Percentiles rank a stretch among this genome's conserved stretches.
Evolutionary conservation across 2,113 vertebrate genomes (phyloP).

Genomic region (Brevimyrus niger): DNA sequence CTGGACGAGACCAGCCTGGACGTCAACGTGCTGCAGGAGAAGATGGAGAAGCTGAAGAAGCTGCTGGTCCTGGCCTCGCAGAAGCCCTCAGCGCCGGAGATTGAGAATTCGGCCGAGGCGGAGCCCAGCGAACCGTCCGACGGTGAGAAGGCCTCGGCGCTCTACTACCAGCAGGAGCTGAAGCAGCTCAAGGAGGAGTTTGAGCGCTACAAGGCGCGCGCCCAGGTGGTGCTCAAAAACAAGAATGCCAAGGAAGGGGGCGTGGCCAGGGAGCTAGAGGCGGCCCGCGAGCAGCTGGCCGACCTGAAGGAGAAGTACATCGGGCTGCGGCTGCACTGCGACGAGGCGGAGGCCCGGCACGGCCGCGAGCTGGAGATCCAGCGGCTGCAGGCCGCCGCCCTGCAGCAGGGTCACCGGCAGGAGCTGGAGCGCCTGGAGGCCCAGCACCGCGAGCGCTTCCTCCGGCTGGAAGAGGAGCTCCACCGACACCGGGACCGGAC

Average conservation of each 20-base stretch:
- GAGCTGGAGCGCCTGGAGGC: conserved; percentile 66
- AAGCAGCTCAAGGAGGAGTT: conserved; percentile 87
- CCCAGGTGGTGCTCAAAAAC: conserved; percentile 82
- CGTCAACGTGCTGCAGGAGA: conserved; percentile 62
- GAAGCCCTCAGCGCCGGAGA: conserved; percentile 51
- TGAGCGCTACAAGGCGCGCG: conserved; percentile 84
- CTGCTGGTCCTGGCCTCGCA: conserved; percentile 63
- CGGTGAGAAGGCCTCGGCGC: conserved; percentile 54
- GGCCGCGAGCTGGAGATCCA: conserved; percentile 56
- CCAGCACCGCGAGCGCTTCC: conserved; percentile 64
- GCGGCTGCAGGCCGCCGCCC: conserved; percentile 48
- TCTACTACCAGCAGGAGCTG: conserved; percentile 80
- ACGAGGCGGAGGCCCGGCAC: conserved; percentile 63
- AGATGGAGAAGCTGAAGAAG: conserved; percentile 75
- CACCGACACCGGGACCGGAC: conserved; percentile 83
- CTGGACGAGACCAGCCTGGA: conserved; percentile 70
- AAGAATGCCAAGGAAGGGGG: conserved; percentile 73
- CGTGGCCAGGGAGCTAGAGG: conserved; percentile 76
- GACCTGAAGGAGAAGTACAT: conserved; percentile 86
- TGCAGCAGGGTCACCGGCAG: conserved; percentile 71
- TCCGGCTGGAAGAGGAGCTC: conserved; percentile 81
- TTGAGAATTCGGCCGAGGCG: conserved; percentile 52
- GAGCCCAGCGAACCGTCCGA: conserved; percentile 44
- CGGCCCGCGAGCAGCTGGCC: conserved; percentile 71
- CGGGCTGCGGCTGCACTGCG: conserved; percentile 68